Evolutionary conservation across 2,888 invertebrate species (phyloP).

Genomic region (Theretra japonica): DNA sequence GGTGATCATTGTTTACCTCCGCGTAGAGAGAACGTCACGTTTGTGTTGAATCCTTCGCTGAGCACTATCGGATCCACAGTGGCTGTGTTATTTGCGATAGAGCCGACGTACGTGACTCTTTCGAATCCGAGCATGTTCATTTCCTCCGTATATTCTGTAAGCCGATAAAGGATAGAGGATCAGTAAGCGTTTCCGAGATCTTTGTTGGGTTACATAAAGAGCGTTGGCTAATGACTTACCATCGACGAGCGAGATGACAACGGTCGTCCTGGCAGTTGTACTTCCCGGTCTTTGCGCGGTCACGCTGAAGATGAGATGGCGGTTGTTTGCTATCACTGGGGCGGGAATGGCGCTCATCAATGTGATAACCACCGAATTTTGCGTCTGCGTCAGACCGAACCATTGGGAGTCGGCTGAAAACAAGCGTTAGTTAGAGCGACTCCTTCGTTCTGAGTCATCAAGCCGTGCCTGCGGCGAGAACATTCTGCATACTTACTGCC

Average conservation of each 20-base stretch:
- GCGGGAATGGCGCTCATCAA: conserved; percentile 32
- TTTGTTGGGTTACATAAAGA: no score
- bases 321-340: conserved; percentile 37
- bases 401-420: conserved; percentile 36
- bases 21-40: conserved; percentile 30
- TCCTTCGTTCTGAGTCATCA: no score
- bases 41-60: conserved; percentile 43
- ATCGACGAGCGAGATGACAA: conserved; percentile 39
- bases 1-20: not conserved
- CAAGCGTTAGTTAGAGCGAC: not conserved
- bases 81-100: conserved; percentile 39
- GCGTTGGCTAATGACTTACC: conserved; percentile 1
- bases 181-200: no score
- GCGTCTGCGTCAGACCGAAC: conserved; percentile 34
- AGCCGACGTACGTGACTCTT: conserved; percentile 43
- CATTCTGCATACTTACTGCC: conserved; percentile 32
- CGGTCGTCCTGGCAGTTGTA: conserved; percentile 39
- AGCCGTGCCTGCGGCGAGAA: not conserved
- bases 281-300: conserved; percentile 38
- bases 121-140: conserved; percentile 39
- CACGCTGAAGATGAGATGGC: conserved; percentile 43
- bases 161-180: no score
- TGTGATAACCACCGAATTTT: conserved; percentile 25
- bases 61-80: conserved; percentile 45
- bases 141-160: conserved; percentile 35